A percentile compares a stretch with the other conserved stretches of the same genome.
These are phyloP conservation scores for Phaetusa simplex DNA, from an alignment of 2,113 vertebrate genomes.

Conservation along the genomic window DNA sequence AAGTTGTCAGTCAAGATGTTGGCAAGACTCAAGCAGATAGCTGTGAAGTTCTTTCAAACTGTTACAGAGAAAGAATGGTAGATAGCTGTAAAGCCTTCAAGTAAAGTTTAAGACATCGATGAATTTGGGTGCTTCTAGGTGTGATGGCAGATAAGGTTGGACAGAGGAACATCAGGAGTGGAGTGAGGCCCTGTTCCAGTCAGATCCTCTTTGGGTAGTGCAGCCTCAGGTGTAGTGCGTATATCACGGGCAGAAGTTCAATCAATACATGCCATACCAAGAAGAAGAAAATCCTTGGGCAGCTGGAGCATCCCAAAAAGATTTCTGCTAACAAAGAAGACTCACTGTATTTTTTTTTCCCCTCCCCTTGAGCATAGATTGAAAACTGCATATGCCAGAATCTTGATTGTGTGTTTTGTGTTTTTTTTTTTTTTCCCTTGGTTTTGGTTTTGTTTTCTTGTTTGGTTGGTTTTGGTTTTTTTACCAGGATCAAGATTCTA, in stretches of 20 bases:
- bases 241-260: neutral
- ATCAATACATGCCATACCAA: neutral
- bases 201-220: neutral
- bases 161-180: neutral
- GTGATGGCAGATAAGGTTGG: neutral
- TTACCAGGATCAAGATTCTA: neutral
- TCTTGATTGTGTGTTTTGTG: neutral
- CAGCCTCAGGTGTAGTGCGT: rapidly evolving
- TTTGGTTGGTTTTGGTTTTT: neutral
- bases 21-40: neutral
- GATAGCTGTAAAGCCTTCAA: neutral
- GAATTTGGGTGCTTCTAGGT: neutral
- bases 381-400: neutral
- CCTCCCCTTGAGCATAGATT: neutral
- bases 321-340: neutral
- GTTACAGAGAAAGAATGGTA: neutral
- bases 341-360: neutral
- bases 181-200: neutral
- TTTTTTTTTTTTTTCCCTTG: neutral
- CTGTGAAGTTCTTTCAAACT: neutral
- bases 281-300: neutral
- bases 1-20: neutral
- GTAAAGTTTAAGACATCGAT: neutral
- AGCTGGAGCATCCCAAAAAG: neutral
- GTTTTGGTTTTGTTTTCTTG: neutral